Conservation (phyloP, 2,888 invertebrate species). For the Phytoseiulus persimilis region DNA sequence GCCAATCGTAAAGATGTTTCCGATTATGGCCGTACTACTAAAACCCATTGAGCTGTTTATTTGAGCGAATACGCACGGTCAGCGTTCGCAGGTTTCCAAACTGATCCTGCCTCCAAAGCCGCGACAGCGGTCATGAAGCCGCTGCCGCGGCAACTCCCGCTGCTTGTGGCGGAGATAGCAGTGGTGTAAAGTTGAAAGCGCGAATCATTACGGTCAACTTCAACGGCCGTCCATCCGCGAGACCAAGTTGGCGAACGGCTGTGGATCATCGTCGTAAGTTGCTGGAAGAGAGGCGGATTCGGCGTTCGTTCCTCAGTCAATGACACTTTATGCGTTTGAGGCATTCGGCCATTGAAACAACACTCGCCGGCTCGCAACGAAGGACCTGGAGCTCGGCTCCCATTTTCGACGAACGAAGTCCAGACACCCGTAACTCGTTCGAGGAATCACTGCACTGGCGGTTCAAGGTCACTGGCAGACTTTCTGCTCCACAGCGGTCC, state of each 20-base stretch:
- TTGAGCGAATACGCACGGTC: not conserved
- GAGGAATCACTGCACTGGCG: not conserved
- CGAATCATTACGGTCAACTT: slow-evolving; percentile 5
- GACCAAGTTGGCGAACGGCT: not conserved
- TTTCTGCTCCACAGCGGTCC: not conserved
- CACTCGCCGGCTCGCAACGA: not conserved
- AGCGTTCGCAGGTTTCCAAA: not conserved
- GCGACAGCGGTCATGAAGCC: not conserved
- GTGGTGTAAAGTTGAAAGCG: not conserved
- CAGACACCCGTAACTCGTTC: no score
- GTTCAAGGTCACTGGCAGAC: not conserved
- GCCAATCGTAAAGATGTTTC: not conserved
- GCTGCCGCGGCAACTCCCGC: not conserved
- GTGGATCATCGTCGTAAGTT: not conserved
- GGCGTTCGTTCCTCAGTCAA: not conserved
- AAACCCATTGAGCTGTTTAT: not conserved
- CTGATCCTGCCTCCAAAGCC: not conserved
- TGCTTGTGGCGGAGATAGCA: not conserved
- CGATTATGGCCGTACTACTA: not conserved
- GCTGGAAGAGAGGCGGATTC: not conserved
- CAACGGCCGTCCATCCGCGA: not conserved
- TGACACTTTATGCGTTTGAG: not conserved
- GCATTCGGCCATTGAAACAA: not conserved
- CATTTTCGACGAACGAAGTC: no score
- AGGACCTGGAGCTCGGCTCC: not conserved